Evolutionary conservation across 2,113 vertebrate genomes (phyloP), one percentile per base, ranked within the genome.

Genomic region (Galemys pyrenaicus): DNA sequence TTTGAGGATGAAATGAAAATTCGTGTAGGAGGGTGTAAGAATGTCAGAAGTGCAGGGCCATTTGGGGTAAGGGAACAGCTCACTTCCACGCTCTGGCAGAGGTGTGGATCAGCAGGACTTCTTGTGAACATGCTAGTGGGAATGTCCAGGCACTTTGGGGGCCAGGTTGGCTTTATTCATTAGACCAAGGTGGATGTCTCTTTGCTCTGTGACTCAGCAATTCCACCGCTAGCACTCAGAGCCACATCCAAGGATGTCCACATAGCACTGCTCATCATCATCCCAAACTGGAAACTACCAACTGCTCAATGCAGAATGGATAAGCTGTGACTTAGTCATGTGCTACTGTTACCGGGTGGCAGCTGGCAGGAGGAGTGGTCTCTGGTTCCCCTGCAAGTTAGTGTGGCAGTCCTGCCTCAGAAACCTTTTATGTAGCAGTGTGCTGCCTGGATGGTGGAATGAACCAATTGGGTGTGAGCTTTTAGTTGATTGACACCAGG

Each of bases 21-120:
- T 5, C 26, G 62, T 26, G 32, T n/a, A 60, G 9, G 58, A 28
- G 15, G 20, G 30, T 44, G 15, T n/a, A 44, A 10, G 26, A 2
- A 1, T 2, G 1, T 3, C 10, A 4, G 32, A 54, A 41, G n/a
- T 0, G 0, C 5, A 28, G 13, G 35, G 28, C 12, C 6, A 6
- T 16, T 17, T 62, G 41, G 44, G 22, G 60, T 1, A 13, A 17
- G 28, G 32, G 16, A 74, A 35, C 17, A 0, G 3, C 9, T 30
- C 4, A 13, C 32, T 24, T 77, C 22, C 32, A 17, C 51, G 60
- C 1, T 0, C 6, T 3, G 26, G 71, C 35, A 13, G 46, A 87
- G 30, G 13, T n/a, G 51, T 10, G 28, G 60, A 2, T 68, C 9
- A 0, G 20, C 3, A 17, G 39, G 62, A 44, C 44, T 5, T 58